These are phyloP conservation scores for Haliclona indistincta DNA, from an alignment of 37 sponge, comb jelly and placozoan genomes.

Conservation along the genomic window DNA sequence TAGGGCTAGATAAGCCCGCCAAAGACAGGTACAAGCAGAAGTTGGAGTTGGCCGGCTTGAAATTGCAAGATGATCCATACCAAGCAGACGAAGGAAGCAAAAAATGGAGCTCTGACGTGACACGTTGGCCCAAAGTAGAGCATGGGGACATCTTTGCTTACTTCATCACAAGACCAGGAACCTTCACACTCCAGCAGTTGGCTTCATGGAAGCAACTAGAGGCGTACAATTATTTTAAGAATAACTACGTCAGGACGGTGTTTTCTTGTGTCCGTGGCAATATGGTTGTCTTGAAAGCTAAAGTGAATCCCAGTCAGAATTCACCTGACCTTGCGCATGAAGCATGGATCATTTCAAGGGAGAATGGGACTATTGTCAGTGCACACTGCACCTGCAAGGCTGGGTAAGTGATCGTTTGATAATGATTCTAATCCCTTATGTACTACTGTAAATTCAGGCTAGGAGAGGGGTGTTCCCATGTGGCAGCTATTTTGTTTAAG, in stretches of 20 bases:
- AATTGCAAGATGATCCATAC: too few relatives aligned
- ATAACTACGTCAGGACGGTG: too few relatives aligned
- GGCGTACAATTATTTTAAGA: too few relatives aligned
- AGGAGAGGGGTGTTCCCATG: constrained; percentile 33
- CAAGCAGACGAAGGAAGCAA: too few relatives aligned
- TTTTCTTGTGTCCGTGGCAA: too few relatives aligned
- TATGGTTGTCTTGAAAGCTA: too few relatives aligned
- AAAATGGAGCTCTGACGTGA: background rate
- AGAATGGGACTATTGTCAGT: background rate
- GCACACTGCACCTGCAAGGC: background rate
- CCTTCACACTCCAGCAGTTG: too few relatives aligned
- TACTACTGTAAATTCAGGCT: background rate
- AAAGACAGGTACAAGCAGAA: too few relatives aligned
- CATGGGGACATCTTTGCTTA: constrained; percentile 4
- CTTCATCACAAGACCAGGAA: background rate
- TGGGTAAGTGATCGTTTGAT: too few relatives aligned
- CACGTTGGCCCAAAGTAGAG: constrained; percentile 17
- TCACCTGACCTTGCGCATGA: constrained; percentile 8
- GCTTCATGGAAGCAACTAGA: too few relatives aligned
- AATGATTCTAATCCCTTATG: background rate
- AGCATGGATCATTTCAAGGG: constrained; percentile 9
- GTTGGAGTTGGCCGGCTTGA: too few relatives aligned
- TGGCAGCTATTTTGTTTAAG: constrained; percentile 27
- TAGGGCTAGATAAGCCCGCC: too few relatives aligned
- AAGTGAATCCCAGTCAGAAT: constrained; percentile 9